Percentiles rank a stretch among this genome's conserved stretches.
These are phyloP conservation scores for Melolontha melolontha DNA, from an alignment of 2,888 invertebrate species.

Conservation along the genomic window DNA sequence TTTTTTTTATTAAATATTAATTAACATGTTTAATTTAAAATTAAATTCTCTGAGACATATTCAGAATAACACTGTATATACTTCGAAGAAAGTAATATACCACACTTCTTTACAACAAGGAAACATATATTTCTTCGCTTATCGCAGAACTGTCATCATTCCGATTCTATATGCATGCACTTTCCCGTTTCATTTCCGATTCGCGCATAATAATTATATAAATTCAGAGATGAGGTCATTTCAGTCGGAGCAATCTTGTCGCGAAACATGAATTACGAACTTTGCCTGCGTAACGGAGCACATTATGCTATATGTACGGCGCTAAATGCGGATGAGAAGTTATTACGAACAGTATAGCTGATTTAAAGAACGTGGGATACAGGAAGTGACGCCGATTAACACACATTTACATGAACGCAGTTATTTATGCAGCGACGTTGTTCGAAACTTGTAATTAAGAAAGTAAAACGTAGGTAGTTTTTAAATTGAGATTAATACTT, in stretches of 20 bases:
- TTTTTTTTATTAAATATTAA: too few relatives aligned
- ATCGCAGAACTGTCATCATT: neutral
- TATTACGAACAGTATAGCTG: neutral
- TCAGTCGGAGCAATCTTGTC: neutral
- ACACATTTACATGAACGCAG: neutral
- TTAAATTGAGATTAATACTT: too few relatives aligned
- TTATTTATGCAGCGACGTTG: too few relatives aligned
- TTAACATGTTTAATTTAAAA: too few relatives aligned
- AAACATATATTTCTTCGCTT: slow-evolving; percentile 2
- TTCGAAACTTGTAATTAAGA: too few relatives aligned
- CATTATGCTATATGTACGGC: too few relatives aligned
- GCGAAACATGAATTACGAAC: neutral
- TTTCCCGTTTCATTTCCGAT: slow-evolving; percentile 12
- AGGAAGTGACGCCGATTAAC: slow-evolving; percentile 2
- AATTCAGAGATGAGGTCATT: neutral
- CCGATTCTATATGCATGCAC: neutral
- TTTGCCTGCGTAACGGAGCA: neutral
- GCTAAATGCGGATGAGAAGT: neutral
- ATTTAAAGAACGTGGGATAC: slow-evolving; percentile 9
- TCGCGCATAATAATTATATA: slow-evolving; percentile 3
- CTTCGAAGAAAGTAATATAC: neutral
- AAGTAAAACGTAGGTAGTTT: too few relatives aligned
- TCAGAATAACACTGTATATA: too few relatives aligned
- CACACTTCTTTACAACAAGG: slow-evolving; percentile 4
- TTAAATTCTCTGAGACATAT: too few relatives aligned